Percentiles rank a stretch among this genome's conserved stretches.
These are phyloP conservation scores for Spodoptera exigua DNA, from an alignment of 2,888 invertebrate species.

Conservation along the genomic window DNA sequence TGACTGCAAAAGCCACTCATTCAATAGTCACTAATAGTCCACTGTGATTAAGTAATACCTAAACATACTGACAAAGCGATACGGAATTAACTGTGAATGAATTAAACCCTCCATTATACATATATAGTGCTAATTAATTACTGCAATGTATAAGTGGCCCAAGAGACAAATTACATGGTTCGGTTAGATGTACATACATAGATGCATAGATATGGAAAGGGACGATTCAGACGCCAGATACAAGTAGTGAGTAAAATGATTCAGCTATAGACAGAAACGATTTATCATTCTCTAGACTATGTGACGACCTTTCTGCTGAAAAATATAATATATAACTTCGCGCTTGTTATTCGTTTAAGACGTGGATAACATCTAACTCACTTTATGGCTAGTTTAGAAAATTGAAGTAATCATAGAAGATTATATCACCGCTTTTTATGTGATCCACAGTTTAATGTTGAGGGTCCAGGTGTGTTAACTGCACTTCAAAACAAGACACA, in stretches of 20 bases:
- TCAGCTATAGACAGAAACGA: slow-evolving; percentile 11
- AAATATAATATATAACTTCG: no score
- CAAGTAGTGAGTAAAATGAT: slow-evolving; percentile 16
- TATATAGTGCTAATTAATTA: slow-evolving; percentile 55
- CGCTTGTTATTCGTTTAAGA: no score
- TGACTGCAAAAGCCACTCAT: not conserved
- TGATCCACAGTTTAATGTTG: no score
- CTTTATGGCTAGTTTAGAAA: no score
- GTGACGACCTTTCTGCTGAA: slow-evolving; percentile 2
- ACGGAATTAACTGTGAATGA: slow-evolving; percentile 50
- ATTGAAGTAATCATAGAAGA: no score
- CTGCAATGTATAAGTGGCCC: slow-evolving; percentile 44
- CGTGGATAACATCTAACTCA: no score
- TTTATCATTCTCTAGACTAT: slow-evolving; percentile 26
- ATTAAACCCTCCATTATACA: slow-evolving; percentile 51
- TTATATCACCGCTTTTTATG: no score
- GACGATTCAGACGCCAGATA: slow-evolving; percentile 9
- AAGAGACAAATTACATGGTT: slow-evolving; percentile 44
- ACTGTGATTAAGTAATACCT: slow-evolving; percentile 29
- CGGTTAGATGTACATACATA: slow-evolving; percentile 34
- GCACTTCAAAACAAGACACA: no score
- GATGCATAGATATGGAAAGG: slow-evolving; percentile 10
- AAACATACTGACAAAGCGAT: slow-evolving; percentile 36
- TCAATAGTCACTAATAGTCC: not conserved
- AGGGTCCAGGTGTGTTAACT: no score